Evolutionary conservation across 2,797 vertebrate species (phyloP), one percentile per base, ranked within the genome.

Genomic region (Syngnathus rostellatus): DNA sequence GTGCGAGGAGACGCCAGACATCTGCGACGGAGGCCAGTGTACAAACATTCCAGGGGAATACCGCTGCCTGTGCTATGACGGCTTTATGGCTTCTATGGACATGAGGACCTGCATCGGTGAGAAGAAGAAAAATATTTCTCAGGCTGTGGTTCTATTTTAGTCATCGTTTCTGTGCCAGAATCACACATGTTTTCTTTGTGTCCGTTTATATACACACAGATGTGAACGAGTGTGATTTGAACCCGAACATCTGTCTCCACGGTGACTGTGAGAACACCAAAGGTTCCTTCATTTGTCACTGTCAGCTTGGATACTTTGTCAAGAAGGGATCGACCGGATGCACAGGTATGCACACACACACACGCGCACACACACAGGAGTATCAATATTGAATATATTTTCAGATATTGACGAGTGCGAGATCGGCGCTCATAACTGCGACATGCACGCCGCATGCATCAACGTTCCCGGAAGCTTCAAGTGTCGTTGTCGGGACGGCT

Each of bases 261-360:
- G 94, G 97, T 0, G 92, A 93, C 71, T 98, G 95, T 17, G 93
- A 98, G 83, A 98, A 98, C 87, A 98, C 94, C 0, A 94, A 94
- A 79, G 94, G 95, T 50, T 96, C 95, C 60, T 98, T 98, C 83
- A 94, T 97, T 85, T 99, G 96, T 71, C 94, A 94, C 83, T 98
- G 95, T 88, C 94, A 92, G 82, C 88, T 92, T 73, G 95, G 94
- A 70, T 97, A 94, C 79, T 90, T 94, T 3, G 87, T 95, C 73
- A 95, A 94, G 84, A 96, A 96, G 77, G 94, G 94, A 61, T 93
- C 93, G 10, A 92, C 91, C 0, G 94, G 94, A n/a, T 96, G 94
- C 82, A 98, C 94, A 77, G 94, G 95, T 97, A 81, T 48, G 16
- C 7, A 31, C 19, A n/a, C 19, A n/a, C 10, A 38, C 62, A 66